Conservation (phyloP, 2,113 vertebrate genomes). For the Podiceps cristatus region DNA sequence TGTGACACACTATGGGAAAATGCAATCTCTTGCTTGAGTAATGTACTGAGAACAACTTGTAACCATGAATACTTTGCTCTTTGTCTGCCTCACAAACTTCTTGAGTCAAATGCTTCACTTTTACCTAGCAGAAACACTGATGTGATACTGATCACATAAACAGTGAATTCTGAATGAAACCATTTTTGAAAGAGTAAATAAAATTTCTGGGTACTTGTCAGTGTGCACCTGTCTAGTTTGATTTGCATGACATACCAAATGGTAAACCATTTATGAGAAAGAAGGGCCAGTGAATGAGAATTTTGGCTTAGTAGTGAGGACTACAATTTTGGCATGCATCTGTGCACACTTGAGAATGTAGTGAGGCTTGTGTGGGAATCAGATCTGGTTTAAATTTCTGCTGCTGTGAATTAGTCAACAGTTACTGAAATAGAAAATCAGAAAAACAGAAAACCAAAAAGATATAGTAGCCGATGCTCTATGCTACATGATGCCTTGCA, state of each 20-base stretch:
- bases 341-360: not conserved
- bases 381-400: not conserved
- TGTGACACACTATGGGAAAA: not conserved
- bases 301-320: not conserved
- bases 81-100: not conserved
- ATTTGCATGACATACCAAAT: not conserved
- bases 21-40: not conserved
- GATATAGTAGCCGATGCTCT: not conserved
- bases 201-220: not conserved
- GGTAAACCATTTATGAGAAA: not conserved
- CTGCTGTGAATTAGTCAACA: not conserved
- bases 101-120: not conserved
- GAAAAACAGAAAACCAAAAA: not conserved
- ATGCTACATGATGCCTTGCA: not conserved
- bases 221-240: not conserved
- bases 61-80: not conserved
- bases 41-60: not conserved
- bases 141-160: not conserved
- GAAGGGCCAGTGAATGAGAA: not conserved
- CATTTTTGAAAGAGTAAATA: not conserved
- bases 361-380: not conserved
- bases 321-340: not conserved
- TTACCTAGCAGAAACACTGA: not conserved
- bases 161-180: not conserved
- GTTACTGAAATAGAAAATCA: not conserved